Conservation (phyloP, 2,797 vertebrate species). For the Pristis pectinata region DNA sequence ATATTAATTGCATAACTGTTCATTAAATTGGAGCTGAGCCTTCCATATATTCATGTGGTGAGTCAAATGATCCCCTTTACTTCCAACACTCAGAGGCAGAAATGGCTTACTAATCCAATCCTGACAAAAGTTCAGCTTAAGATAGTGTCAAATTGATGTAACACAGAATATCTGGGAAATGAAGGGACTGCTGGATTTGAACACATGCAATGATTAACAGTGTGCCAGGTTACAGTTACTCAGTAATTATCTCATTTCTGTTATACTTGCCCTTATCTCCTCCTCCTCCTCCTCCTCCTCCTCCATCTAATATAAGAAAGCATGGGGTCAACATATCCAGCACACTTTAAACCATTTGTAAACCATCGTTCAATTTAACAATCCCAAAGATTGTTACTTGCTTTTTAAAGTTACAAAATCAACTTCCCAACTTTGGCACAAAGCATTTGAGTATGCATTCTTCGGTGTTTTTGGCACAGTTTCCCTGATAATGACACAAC, state of each 20-base stretch:
- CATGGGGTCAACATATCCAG: not conserved
- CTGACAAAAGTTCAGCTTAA: slow-evolving; percentile 16
- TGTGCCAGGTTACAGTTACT: not conserved
- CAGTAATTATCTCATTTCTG: not conserved
- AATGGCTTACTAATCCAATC: not conserved
- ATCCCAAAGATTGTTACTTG: not conserved
- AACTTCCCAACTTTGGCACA: not conserved
- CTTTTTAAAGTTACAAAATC: not conserved
- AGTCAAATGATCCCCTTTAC: not conserved
- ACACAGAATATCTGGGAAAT: slow-evolving; percentile 10
- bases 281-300: too few relatives aligned
- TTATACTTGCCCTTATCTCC: not conserved
- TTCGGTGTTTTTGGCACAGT: too few relatives aligned
- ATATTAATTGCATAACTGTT: not conserved
- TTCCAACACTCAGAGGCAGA: slow-evolving; percentile 5
- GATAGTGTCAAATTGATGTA: not conserved
- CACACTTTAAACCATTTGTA: not conserved
- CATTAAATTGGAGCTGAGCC: not conserved
- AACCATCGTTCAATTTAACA: not conserved
- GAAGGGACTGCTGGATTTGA: not conserved
- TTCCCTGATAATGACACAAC: too few relatives aligned
- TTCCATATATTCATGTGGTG: not conserved
- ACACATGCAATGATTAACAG: not conserved
- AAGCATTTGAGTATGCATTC: too few relatives aligned
- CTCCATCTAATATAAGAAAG: too few relatives aligned